A percentile compares a stretch with the other conserved stretches of the same genome.
Conservation (phyloP, 2,113 vertebrate species). For the Megaleporinus macrocephalus region DNA sequence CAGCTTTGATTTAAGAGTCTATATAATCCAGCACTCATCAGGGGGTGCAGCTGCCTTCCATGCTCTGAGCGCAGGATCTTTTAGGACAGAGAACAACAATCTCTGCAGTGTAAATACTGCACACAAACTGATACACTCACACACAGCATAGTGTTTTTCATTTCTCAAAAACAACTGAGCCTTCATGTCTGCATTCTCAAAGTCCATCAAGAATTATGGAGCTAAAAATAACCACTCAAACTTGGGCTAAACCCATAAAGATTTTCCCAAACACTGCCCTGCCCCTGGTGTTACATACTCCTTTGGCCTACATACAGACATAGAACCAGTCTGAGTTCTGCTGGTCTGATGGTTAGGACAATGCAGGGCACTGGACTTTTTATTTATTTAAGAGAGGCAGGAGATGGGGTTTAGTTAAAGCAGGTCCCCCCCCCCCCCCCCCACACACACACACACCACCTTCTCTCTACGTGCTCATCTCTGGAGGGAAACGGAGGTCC, state of each 20-base stretch:
- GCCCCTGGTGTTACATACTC: background rate
- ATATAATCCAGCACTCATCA: constrained; percentile 48
- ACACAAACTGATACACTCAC: background rate
- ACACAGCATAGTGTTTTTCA: background rate
- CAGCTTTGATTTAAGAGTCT: constrained; percentile 45
- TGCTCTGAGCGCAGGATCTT: constrained; percentile 17
- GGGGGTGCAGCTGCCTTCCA: constrained; percentile 41
- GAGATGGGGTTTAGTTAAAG: constrained; percentile 20
- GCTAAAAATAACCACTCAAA: constrained; percentile 16
- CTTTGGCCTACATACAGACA: background rate
- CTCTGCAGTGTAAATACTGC: constrained; percentile 5
- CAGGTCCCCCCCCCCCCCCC: background rate
- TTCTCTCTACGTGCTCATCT: constrained; percentile 20
- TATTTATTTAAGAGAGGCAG: background rate
- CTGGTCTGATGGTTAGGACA: background rate
- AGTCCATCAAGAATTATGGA: background rate
- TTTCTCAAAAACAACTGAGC: constrained; percentile 6
- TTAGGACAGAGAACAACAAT: constrained; percentile 13
- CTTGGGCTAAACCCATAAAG: background rate
- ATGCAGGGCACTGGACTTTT: background rate
- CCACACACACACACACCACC: background rate
- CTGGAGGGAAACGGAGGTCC: background rate
- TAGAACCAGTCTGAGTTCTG: background rate
- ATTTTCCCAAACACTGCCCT: background rate
- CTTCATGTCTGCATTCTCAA: background rate